Evolutionary conservation across 1,140 invertebrate species (phyloP).

Genomic region (Drosophila mayri): DNA sequence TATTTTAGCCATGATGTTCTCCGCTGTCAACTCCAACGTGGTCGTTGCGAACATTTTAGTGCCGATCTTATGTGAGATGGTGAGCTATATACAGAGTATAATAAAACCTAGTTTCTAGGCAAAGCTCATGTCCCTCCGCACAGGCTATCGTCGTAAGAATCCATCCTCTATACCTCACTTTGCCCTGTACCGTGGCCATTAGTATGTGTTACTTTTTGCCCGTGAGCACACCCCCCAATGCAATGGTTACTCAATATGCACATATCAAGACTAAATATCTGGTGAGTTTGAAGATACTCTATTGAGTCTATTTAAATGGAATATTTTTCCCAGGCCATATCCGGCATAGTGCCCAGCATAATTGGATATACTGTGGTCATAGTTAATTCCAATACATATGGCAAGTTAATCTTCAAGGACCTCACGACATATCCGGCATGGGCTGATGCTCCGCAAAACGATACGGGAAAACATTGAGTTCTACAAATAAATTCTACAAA

Average conservation of each 20-base stretch:
- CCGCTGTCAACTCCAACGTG: conserved; percentile 93
- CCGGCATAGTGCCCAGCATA: conserved; percentile 89
- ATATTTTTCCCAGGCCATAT: conserved; percentile 83
- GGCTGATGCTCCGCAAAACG: conserved; percentile 19
- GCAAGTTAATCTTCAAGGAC: conserved; percentile 19
- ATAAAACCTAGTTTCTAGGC: no score
- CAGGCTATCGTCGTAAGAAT: conserved; percentile 86
- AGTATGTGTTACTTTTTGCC: conserved; percentile 90
- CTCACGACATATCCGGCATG: conserved; percentile 22
- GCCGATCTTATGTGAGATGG: conserved; percentile 92
- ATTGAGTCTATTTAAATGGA: background rate
- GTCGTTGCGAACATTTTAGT: conserved; percentile 92
- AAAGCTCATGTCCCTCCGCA: conserved; percentile 47
- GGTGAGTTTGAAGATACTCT: background rate
- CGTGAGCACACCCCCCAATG: conserved; percentile 94
- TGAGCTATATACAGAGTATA: conserved; percentile 21
- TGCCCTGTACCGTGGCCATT: conserved; percentile 91
- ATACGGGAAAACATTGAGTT: no score
- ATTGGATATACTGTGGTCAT: conserved; percentile 3
- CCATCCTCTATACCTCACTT: conserved; percentile 94
- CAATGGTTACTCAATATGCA: conserved; percentile 93
- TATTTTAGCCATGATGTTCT: conserved; percentile 86
- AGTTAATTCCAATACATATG: conserved; percentile 48
- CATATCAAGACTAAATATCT: conserved; percentile 74
- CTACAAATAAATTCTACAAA: no score